Evolutionary conservation across 2,113 vertebrate species (phyloP), one percentile per base, ranked within the genome.

Genomic region (Polypterus senegalus): DNA sequence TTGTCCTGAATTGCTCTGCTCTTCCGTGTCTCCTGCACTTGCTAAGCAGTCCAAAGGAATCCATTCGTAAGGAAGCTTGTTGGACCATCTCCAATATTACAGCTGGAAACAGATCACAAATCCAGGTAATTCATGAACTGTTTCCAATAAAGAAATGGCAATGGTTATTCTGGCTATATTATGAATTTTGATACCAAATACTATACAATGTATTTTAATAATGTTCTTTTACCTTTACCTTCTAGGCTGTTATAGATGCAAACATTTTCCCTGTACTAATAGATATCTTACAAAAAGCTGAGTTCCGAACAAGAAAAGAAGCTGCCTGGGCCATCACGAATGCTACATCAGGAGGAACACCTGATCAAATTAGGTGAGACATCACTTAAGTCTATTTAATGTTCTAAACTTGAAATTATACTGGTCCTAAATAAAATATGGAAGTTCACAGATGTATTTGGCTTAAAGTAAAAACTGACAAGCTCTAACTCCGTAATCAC

Each of bases 81-180:
- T 99, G 96, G 96, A 98, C 95, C 64, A 96, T 99, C 76, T 99
- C 96, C 46, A 99, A 99, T 67, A 97, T 98, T 80, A 97, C 95
- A 48, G 96, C 96, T 59, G 96, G 96, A 63, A 98, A 97, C 82
- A 76, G 95, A 77, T 92, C 89, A 65, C 96, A 99, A 57, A 98
- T 97, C 79, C 95, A 98, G 93, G 94, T 97, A 81, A 7, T 4
- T 27, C 27, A 27, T 27, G 27, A 27, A 27, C 27, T 27, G 27
- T 27, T 27, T 27, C 27, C 27, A 53, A 53, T 53, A 53, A 8
- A 53, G 10, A 53, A 53, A 53, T 53, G 7, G 10, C 51, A 53
- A 53, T 53, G 10, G 51, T 53, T 2, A 2, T 53, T 53, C 10
- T 53, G 51, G 27, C 27, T 27, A 27, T 27, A 27, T 27, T 27